Conservation (phyloP, 2,888 invertebrate genomes). For the Acanthococcus lagerstroemiae region DNA sequence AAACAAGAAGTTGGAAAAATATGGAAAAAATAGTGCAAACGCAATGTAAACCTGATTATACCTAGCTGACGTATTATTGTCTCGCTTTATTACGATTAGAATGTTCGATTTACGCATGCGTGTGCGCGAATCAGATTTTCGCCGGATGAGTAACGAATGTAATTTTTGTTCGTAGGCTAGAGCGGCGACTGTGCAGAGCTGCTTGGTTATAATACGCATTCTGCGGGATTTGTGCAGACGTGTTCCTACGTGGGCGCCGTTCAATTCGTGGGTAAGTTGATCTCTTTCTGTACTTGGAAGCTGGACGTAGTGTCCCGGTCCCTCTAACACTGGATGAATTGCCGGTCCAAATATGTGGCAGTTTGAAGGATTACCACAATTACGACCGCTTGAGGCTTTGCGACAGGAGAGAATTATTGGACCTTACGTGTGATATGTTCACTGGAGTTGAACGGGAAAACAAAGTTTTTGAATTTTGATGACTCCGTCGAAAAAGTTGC, state of each 20-base stretch:
- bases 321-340: too few species aligned
- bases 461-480: too few species aligned
- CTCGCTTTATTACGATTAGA: constrained; percentile 1
- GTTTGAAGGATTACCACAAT: too few species aligned
- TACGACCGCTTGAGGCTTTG: too few species aligned
- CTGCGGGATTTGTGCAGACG: constrained; percentile 90
- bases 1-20: too few species aligned
- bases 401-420: too few species aligned
- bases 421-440: too few species aligned
- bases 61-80: neutral
- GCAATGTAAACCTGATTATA: constrained; percentile 27
- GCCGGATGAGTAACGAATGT: neutral
- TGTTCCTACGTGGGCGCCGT: constrained; percentile 85
- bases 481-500: too few species aligned
- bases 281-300: too few species aligned
- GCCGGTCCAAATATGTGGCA: too few species aligned
- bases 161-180: constrained; percentile 62
- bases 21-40: constrained; percentile 1
- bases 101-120: neutral
- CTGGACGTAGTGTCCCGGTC: too few species aligned
- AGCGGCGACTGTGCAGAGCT: constrained; percentile 88
- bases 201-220: constrained; percentile 91
- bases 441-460: too few species aligned
- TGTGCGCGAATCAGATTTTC: neutral
- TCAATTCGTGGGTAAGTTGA: constrained; percentile 86